Conservation (phyloP, 2,888 invertebrate species). For the Pyrrhia umbra region DNA sequence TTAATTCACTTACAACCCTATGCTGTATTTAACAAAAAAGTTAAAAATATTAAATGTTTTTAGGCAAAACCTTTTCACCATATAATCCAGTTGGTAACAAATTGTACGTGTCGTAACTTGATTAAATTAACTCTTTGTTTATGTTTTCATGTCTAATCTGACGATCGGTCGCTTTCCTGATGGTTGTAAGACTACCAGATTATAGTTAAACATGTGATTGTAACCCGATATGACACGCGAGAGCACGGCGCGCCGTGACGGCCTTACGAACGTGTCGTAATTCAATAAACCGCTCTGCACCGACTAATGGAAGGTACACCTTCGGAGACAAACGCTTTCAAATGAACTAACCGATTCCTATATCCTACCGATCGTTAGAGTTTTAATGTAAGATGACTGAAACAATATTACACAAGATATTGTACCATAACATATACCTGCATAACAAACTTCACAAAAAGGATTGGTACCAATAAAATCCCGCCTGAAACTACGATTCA, state of each 20-base stretch:
- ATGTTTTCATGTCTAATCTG: constrained; percentile 56
- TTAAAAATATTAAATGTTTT: constrained; percentile 2
- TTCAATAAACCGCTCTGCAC: constrained; percentile 74
- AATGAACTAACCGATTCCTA: constrained; percentile 18
- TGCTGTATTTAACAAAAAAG: constrained; percentile 18
- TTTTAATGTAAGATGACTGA: neutral
- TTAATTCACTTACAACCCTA: constrained; percentile 26
- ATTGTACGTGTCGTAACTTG: constrained; percentile 27
- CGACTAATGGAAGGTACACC: constrained; percentile 74
- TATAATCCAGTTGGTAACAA: constrained; percentile 17
- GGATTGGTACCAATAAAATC: constrained; percentile 18
- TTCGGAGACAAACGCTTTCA: constrained; percentile 52
- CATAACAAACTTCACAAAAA: neutral
- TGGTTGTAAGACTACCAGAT: constrained; percentile 66
- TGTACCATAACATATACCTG: neutral
- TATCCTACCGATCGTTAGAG: neutral
- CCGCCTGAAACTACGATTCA: constrained; percentile 33
- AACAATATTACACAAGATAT: no score
- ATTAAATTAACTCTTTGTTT: constrained; percentile 52
- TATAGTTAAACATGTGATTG: constrained; percentile 65
- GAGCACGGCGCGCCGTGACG: constrained; percentile 62
- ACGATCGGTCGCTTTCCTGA: constrained; percentile 63
- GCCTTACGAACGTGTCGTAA: constrained; percentile 72
- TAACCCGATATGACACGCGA: constrained; percentile 69
- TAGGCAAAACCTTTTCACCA: constrained; percentile 8